Conservation (phyloP, 1,140 invertebrate genomes). For the Formica exsecta region DNA sequence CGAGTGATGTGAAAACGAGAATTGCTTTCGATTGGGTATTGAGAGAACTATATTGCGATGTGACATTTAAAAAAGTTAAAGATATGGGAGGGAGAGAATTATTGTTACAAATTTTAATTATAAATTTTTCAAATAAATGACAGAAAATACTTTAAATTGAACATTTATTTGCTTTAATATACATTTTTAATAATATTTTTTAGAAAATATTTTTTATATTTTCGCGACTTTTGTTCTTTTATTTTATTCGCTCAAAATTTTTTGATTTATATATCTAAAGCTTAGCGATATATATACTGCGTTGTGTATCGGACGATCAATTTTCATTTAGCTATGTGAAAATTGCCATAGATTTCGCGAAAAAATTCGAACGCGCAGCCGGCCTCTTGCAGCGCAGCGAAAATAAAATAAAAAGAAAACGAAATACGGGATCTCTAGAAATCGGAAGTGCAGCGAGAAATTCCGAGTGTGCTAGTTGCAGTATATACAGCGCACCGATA, state of each 20-base stretch:
- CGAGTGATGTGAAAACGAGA: slow-evolving; percentile 52
- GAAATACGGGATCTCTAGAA: slow-evolving; percentile 31
- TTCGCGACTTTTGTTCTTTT: background rate
- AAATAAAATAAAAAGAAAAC: slow-evolving; percentile 40
- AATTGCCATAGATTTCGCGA: slow-evolving; percentile 6
- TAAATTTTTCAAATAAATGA: background rate
- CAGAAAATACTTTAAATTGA: background rate
- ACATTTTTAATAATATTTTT: no score
- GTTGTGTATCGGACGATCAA: background rate
- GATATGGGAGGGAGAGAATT: background rate
- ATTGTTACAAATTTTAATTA: background rate
- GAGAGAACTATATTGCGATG: background rate
- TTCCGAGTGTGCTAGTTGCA: slow-evolving; percentile 34
- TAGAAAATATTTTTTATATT: background rate
- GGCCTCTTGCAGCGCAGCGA: background rate
- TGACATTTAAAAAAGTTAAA: slow-evolving; percentile 6
- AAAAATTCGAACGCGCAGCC: slow-evolving; percentile 33
- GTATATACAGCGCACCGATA: slow-evolving; percentile 51
- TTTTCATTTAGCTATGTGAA: slow-evolving; percentile 19
- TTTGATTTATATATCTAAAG: background rate
- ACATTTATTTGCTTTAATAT: background rate
- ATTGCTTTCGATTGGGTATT: slow-evolving; percentile 21
- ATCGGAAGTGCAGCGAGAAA: slow-evolving; percentile 52
- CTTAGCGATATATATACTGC: background rate
- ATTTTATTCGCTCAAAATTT: background rate